A percentile compares a stretch with the other conserved stretches of the same genome.
Evolutionary conservation across 2,888 invertebrate species (phyloP).

Genomic region (Coecobrya sp.): DNA sequence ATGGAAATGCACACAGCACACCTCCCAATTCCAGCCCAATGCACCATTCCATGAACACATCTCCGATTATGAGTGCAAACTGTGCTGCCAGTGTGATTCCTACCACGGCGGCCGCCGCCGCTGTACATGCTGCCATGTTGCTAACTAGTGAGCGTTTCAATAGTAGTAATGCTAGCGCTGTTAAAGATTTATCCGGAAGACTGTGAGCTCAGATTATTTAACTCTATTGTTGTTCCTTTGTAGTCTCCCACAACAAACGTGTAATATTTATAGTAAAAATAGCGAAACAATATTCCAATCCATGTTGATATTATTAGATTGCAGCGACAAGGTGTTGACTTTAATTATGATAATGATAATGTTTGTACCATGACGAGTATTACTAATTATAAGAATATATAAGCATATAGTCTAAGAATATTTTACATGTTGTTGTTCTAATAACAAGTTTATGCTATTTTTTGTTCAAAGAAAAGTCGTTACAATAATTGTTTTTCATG

Average conservation of each 20-base stretch:
- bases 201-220: slow-evolving; percentile 72
- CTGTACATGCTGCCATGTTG: slow-evolving; percentile 82
- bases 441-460: slow-evolving; percentile 21
- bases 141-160: slow-evolving; percentile 75
- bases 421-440: slow-evolving; percentile 49
- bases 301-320: slow-evolving; percentile 53
- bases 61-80: slow-evolving; percentile 65
- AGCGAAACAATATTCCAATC: background rate
- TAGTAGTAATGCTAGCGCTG: slow-evolving; percentile 55
- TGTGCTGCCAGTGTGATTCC: slow-evolving; percentile 74
- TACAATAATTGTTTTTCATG: slow-evolving; percentile 46
- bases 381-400: slow-evolving; percentile 44
- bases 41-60: slow-evolving; percentile 35
- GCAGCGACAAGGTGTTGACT: slow-evolving; percentile 14
- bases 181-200: slow-evolving; percentile 84
- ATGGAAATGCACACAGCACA: slow-evolving; percentile 53
- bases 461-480: slow-evolving; percentile 53
- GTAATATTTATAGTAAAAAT: slow-evolving; percentile 19
- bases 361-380: slow-evolving; percentile 77
- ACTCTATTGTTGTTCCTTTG: slow-evolving; percentile 14
- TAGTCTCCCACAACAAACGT: slow-evolving; percentile 14
- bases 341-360: slow-evolving; percentile 6
- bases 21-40: slow-evolving; percentile 49
- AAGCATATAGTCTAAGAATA: slow-evolving; percentile 17
- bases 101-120: slow-evolving; percentile 69